Base-by-base conservation (phyloP, 2,797 vertebrate genomes). In the Pangasius mekongensis region DNA sequence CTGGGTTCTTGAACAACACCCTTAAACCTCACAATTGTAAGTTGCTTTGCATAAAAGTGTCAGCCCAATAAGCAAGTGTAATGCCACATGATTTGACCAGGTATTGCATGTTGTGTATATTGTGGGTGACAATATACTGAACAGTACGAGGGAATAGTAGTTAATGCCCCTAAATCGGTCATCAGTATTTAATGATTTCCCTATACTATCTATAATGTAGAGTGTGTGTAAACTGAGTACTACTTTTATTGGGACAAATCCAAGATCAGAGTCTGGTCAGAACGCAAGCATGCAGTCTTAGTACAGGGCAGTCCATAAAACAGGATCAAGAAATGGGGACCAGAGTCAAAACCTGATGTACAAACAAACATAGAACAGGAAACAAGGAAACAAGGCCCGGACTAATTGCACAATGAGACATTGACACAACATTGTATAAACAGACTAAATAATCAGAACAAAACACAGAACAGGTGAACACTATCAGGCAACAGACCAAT, bases 391-490 rank as follows among this genome's bases (percentile, higher is more conserved):
- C 56, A 62, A 62, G 30, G 54, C 30, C 30, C 0, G 0, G 54
- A 82, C 36, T 11, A 78, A 78, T 30, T 24, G 4, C 18, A 58
- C 47, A 56, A 56, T 80, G n/a, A 62, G 36, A 82, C 56, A 43
- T 27, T 62, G 58, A 62, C 4, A 43, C 24, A 58, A 11, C 22
- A 27, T 27, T 82, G 56, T 16, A 82, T 60, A n/a, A 24, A 24
- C 4, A 81, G 10, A 58, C 54, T 13, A 77, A 81, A 39, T 81
- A 81, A 81, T 24, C 18, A 58, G 78, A 81, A 36, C 56, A 81
- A 36, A 56, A 81, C 49, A 80, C 77, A 81, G 54, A 56, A 80
- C n/a, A 80, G 77, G 77, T 80, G 56, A 83, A 83, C 39, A 64
- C 24, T 56, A 60, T 62, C 33, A 82, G 81, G 24, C 54, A 81